phyloP scores from a whole-genome alignment of 2,888 invertebrate genomes.

The Glyphotaelius pellucidus region DNA sequence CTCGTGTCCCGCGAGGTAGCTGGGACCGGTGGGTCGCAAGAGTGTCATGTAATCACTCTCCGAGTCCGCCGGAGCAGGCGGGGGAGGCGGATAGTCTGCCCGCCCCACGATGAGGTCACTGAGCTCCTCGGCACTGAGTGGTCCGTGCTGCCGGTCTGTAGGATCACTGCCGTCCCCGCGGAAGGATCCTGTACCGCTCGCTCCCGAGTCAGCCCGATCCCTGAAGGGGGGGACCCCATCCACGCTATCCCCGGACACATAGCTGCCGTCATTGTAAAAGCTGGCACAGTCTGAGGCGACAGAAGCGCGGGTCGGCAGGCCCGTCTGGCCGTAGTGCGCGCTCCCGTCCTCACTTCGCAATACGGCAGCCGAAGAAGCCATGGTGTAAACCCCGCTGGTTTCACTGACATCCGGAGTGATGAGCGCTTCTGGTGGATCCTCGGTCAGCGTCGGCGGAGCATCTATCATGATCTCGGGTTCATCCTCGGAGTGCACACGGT shows the following conservation, averaged over 20 bases:
- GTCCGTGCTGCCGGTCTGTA: constrained; percentile 85
- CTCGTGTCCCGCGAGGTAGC: constrained; percentile 79
- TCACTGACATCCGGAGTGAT: constrained; percentile 83
- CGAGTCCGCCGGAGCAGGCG: constrained; percentile 81
- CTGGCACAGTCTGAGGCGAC: constrained; percentile 67
- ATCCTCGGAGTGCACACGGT: constrained; percentile 95
- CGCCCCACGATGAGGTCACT: constrained; percentile 90
- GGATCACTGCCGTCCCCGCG: constrained; percentile 94
- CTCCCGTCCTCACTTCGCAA: constrained; percentile 71
- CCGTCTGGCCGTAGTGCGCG: constrained; percentile 69
- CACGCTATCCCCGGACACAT: constrained; percentile 75
- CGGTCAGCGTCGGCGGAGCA: constrained; percentile 87
- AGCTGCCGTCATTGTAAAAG: constrained; percentile 61
- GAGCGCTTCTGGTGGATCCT: constrained; percentile 73
- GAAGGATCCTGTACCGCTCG: constrained; percentile 88
- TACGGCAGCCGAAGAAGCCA: constrained; percentile 80
- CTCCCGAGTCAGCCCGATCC: constrained; percentile 86
- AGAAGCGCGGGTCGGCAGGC: constrained; percentile 68
- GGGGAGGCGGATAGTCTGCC: constrained; percentile 84
- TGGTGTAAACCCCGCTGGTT: constrained; percentile 91
- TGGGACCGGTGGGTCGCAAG: constrained; percentile 79
- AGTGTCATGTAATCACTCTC: constrained; percentile 94
- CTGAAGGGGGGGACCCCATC: constrained; percentile 77
- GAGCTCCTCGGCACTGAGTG: constrained; percentile 89
- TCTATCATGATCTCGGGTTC: constrained; percentile 94